Conservation (phyloP, 2,888 invertebrate species). For the Pristionchus japonicus region DNA sequence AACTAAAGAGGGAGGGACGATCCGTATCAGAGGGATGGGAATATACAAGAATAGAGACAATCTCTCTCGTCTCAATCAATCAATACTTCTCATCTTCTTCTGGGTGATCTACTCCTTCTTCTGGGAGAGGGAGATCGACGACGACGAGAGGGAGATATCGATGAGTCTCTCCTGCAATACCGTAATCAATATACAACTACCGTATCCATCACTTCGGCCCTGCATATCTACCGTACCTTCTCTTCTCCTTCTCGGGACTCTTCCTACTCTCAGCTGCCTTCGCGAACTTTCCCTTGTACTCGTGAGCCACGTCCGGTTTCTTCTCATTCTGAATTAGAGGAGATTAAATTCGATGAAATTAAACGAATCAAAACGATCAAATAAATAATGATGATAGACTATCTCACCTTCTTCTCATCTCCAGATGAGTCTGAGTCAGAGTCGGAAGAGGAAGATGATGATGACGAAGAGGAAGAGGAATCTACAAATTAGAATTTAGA, state of each 20-base stretch:
- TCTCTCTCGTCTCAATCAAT: neutral
- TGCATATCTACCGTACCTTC: neutral
- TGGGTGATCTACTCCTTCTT: constrained; percentile 37
- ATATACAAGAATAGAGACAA: neutral
- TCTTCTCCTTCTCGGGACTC: constrained; percentile 32
- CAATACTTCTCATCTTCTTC: neutral
- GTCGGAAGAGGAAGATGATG: neutral
- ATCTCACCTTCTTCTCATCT: constrained; percentile 14
- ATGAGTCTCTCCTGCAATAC: neutral
- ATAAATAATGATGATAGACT: neutral
- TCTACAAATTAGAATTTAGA: neutral
- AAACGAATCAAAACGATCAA: neutral
- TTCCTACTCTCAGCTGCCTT: neutral
- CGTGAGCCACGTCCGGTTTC: neutral
- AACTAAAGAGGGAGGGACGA: neutral
- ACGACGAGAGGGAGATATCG: neutral
- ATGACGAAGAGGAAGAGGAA: neutral
- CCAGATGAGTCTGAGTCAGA: neutral
- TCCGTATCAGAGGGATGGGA: neutral
- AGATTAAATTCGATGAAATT: neutral
- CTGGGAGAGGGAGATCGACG: constrained; percentile 30
- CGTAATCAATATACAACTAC: neutral
- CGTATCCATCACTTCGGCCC: neutral
- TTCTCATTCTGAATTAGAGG: neutral
- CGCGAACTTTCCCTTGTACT: constrained; percentile 32